Percentiles rank a stretch among this genome's conserved stretches.
phyloP scores from a whole-genome alignment of 2,113 vertebrate genomes.

The Crotalus horridus region DNA sequence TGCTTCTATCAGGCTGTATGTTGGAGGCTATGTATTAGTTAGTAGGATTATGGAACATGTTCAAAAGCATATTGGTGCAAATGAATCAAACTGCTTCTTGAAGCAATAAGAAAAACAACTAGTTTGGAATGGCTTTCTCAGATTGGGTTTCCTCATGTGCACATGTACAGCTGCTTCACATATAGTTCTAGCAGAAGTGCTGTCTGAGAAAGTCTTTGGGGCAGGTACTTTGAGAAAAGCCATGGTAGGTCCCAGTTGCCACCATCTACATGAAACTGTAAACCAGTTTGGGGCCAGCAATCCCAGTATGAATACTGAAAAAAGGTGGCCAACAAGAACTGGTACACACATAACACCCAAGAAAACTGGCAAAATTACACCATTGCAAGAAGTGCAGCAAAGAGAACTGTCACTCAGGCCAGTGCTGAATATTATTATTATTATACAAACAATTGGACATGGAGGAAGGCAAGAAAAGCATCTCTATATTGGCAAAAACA shows the following conservation, averaged over 20 bases:
- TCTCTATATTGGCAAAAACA: not conserved
- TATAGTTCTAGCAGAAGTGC: not conserved
- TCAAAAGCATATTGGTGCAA: not conserved
- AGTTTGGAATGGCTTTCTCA: not conserved
- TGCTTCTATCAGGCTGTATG: not conserved
- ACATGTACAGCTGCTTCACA: not conserved
- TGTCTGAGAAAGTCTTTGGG: not conserved
- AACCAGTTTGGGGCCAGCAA: not conserved
- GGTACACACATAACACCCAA: not conserved
- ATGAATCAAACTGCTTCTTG: not conserved
- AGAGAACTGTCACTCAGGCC: not conserved
- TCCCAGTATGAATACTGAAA: not conserved
- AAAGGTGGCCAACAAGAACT: not conserved
- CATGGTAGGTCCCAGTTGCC: not conserved
- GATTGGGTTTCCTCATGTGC: not conserved
- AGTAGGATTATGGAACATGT: not conserved
- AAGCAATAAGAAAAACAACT: not conserved
- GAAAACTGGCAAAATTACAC: not conserved
- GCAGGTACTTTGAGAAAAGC: not conserved
- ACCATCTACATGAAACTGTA: not conserved
- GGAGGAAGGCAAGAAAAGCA: not conserved
- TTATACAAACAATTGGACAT: not conserved
- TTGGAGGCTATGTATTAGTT: not conserved
- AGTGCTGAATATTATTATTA: not conserved
- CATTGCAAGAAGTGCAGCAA: not conserved